Evolutionary conservation across 92 coral and sea anemone genomes (phyloP).

Genomic region (Heliopora coerulea): DNA sequence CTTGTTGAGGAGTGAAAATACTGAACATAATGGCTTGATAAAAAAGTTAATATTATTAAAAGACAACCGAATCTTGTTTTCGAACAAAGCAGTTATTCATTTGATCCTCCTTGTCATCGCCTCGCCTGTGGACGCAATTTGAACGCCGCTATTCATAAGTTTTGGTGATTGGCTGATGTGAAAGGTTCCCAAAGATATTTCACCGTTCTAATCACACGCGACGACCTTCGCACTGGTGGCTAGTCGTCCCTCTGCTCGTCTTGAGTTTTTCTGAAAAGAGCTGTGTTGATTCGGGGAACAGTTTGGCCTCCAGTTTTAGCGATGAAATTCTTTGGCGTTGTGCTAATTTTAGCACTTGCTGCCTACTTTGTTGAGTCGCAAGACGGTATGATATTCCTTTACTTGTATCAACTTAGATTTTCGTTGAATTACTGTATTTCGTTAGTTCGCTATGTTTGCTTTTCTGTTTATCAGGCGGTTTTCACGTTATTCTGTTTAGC

Average conservation of each 20-base stretch:
- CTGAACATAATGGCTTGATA: background rate
- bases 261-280: slow-evolving; percentile 21
- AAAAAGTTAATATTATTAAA: slow-evolving; percentile 37
- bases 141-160: slow-evolving; percentile 45
- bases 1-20: slow-evolving; percentile 1
- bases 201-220: slow-evolving; percentile 39
- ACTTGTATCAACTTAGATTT: background rate
- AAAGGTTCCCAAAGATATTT: slow-evolving; percentile 14
- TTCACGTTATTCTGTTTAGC: no score
- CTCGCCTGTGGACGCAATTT: slow-evolving; percentile 32
- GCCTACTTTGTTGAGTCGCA: slow-evolving; percentile 27
- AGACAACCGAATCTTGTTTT: slow-evolving; percentile 14
- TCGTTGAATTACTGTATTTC: background rate
- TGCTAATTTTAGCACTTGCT: slow-evolving; percentile 1
- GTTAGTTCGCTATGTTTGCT: background rate
- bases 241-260: slow-evolving; percentile 47
- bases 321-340: slow-evolving; percentile 26
- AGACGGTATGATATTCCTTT: slow-evolving; percentile 21
- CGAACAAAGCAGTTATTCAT: slow-evolving; percentile 44
- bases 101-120: slow-evolving; percentile 40
- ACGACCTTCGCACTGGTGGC: slow-evolving; percentile 35
- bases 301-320: slow-evolving; percentile 43
- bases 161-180: slow-evolving; percentile 27
- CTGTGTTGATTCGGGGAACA: slow-evolving; percentile 34
- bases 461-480: background rate